Conservation (phyloP, 2,113 vertebrate genomes). For the Ammodytes dubius region DNA sequence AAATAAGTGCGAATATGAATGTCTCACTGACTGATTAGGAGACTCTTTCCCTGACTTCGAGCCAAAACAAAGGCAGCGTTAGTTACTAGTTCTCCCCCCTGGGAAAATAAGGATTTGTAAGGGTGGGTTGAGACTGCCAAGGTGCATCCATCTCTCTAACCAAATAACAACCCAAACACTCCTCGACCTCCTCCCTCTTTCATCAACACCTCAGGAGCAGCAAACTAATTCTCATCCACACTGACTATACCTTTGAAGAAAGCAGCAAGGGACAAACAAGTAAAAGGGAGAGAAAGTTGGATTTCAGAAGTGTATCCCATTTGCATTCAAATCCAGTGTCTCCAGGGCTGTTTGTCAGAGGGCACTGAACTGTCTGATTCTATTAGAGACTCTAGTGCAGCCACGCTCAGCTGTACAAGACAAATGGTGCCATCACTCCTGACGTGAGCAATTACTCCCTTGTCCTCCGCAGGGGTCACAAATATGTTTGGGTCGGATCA, state of each 20-base stretch:
- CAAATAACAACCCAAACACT: constrained; percentile 23
- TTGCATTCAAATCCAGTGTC: constrained; percentile 58
- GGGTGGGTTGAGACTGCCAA: constrained; percentile 48
- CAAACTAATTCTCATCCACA: constrained; percentile 19
- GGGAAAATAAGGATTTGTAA: constrained; percentile 48
- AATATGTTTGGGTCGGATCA: constrained; percentile 46
- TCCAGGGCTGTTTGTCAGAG: constrained; percentile 57
- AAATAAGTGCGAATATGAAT: constrained; percentile 47
- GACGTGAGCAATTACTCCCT: constrained; percentile 37
- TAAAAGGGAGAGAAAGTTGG: constrained; percentile 9
- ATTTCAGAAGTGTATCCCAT: constrained; percentile 39
- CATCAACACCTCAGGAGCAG: constrained; percentile 37
- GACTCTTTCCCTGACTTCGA: constrained; percentile 19
- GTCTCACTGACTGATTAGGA: constrained; percentile 36
- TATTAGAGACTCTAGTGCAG: constrained; percentile 50
- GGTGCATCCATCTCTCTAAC: constrained; percentile 46
- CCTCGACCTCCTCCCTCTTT: constrained; percentile 13
- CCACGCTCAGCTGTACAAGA: constrained; percentile 52
- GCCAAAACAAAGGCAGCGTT: constrained; percentile 55
- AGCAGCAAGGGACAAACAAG: constrained; percentile 32
- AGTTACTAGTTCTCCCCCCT: constrained; percentile 13
- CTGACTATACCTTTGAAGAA: background rate
- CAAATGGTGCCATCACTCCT: constrained; percentile 49
- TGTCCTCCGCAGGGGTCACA: constrained; percentile 60
- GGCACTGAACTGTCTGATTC: constrained; percentile 62